A percentile compares a stretch with the other conserved stretches of the same genome.
These are phyloP conservation scores for Drosophila gaucha DNA, from an alignment of 2,888 invertebrate species.

Conservation along the genomic window DNA sequence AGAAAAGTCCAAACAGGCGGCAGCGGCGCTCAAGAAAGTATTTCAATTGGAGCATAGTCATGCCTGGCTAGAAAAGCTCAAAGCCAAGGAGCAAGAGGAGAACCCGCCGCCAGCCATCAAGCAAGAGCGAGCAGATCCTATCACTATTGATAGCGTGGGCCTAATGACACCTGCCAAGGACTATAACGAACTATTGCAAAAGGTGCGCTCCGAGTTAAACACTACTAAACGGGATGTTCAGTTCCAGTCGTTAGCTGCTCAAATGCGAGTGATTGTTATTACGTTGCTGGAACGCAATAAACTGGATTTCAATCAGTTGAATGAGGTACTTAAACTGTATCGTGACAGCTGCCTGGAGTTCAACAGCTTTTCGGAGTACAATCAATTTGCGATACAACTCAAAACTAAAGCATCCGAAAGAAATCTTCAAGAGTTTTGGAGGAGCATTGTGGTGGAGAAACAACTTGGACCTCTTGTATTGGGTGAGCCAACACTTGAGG, in stretches of 20 bases:
- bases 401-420: slow-evolving; percentile 56
- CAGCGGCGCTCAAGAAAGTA: slow-evolving; percentile 85
- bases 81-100: slow-evolving; percentile 37
- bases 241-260: slow-evolving; percentile 73
- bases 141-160: slow-evolving; percentile 85
- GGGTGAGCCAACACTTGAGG: slow-evolving; percentile 72
- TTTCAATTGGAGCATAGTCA: slow-evolving; percentile 85
- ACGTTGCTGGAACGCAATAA: slow-evolving; percentile 75
- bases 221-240: slow-evolving; percentile 71
- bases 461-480: slow-evolving; percentile 78
- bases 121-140: slow-evolving; percentile 35
- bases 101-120: slow-evolving; percentile 23
- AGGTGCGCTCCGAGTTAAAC: slow-evolving; percentile 68
- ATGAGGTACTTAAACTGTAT: slow-evolving; percentile 70
- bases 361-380: slow-evolving; percentile 78
- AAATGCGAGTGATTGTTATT: slow-evolving; percentile 79
- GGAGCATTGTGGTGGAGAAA: slow-evolving; percentile 68
- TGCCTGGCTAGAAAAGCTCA: slow-evolving; percentile 49
- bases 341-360: slow-evolving; percentile 74
- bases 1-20: slow-evolving; percentile 85
- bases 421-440: slow-evolving; percentile 78
- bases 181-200: slow-evolving; percentile 85
- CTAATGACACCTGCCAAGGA: slow-evolving; percentile 87
- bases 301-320: slow-evolving; percentile 70
- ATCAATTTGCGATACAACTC: slow-evolving; percentile 78